A percentile compares a stretch with the other conserved stretches of the same genome.
Conservation (phyloP, 2,888 invertebrate species). For the Pollenia angustigena region DNA sequence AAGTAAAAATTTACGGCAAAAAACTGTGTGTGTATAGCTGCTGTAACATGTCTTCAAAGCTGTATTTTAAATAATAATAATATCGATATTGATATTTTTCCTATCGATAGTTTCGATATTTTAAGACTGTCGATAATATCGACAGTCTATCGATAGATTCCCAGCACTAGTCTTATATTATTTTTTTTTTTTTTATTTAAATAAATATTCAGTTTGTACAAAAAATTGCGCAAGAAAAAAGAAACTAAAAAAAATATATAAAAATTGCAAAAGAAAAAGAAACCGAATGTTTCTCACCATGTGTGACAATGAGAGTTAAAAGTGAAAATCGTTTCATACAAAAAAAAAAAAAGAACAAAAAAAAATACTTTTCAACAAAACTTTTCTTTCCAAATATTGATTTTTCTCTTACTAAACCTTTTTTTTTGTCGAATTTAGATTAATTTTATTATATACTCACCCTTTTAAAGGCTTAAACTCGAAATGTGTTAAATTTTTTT, state of each 20-base stretch:
- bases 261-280: background rate
- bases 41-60: no score
- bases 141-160: no score
- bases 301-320: conserved; percentile 56
- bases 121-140: no score
- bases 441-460: conserved; percentile 47
- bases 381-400: conserved; percentile 36
- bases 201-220: conserved; percentile 7
- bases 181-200: no score
- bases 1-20: no score
- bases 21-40: no score
- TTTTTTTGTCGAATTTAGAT: conserved; percentile 1
- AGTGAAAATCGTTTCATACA: conserved; percentile 38
- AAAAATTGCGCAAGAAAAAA: conserved; percentile 11
- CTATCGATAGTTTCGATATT: no score
- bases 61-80: no score
- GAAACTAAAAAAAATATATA: background rate
- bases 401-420: conserved; percentile 3
- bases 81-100: no score
- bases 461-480: conserved; percentile 36
- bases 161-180: no score
- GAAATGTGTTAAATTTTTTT: conserved; percentile 45
- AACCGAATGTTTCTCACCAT: conserved; percentile 12
- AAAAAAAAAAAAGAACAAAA: background rate
- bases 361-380: background rate